Conservation (phyloP, 64 coral and sea anemone species). For the Stylophora pistillata region DNA sequence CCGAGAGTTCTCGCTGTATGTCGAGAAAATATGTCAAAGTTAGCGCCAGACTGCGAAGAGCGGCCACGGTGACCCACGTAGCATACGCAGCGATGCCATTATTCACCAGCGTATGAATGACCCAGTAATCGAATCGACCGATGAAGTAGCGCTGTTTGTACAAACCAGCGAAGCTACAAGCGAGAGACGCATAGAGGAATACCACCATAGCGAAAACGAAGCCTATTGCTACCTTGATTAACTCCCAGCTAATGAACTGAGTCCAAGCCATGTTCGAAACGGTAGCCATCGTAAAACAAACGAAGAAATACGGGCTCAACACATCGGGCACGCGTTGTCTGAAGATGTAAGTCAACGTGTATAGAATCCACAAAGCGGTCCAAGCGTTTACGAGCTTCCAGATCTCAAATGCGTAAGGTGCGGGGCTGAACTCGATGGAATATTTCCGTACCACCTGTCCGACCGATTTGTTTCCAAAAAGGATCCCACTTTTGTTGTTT, state of each 20-base stretch:
- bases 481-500: conserved; percentile 14
- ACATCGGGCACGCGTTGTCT: conserved; percentile 26
- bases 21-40: conserved; percentile 40
- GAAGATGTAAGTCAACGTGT: conserved; percentile 35
- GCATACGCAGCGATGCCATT: conserved; percentile 44
- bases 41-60: conserved; percentile 22
- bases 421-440: conserved; percentile 42
- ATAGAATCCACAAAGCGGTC: conserved; percentile 48
- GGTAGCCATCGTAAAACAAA: conserved; percentile 39
- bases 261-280: conserved; percentile 23
- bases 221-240: conserved; percentile 1
- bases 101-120: conserved; percentile 42
- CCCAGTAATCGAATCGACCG: conserved; percentile 32
- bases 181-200: conserved; percentile 36
- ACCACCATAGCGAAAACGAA: neutral
- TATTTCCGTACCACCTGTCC: conserved; percentile 41
- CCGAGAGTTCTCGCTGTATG: conserved; percentile 1
- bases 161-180: conserved; percentile 35
- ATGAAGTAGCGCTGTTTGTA: conserved; percentile 24
- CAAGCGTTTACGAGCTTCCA: conserved; percentile 51
- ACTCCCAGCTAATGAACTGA: conserved; percentile 19
- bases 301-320: conserved; percentile 32
- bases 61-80: conserved; percentile 35
- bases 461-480: conserved; percentile 35
- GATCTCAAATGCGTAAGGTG: conserved; percentile 28